phyloP scores from a whole-genome alignment of 2,888 invertebrate genomes.

The Drosophila rellima region DNA sequence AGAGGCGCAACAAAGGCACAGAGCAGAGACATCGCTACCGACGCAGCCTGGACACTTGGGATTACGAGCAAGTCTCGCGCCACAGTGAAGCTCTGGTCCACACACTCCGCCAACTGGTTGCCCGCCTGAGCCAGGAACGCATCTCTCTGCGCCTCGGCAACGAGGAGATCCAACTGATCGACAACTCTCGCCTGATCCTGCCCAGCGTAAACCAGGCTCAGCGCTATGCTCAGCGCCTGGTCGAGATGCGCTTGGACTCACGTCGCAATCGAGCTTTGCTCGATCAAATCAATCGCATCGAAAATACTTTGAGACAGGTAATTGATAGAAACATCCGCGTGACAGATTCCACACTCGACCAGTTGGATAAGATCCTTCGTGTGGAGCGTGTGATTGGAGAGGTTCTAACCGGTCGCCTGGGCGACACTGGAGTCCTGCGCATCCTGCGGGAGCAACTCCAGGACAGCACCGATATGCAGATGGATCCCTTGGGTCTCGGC shows the following conservation, averaged over 20 bases:
- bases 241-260: slow-evolving; percentile 59
- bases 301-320: slow-evolving; percentile 48
- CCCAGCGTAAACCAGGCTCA: slow-evolving; percentile 29
- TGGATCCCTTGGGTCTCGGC: slow-evolving; percentile 84
- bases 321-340: slow-evolving; percentile 23
- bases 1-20: background rate
- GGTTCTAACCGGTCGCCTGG: slow-evolving; percentile 60
- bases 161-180: slow-evolving; percentile 86
- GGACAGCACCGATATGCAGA: slow-evolving; percentile 28
- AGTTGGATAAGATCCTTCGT: slow-evolving; percentile 28
- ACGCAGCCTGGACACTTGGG: slow-evolving; percentile 56
- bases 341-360: background rate
- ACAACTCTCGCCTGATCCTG: slow-evolving; percentile 86
- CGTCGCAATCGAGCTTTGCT: slow-evolving; percentile 51
- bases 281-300: slow-evolving; percentile 56
- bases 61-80: slow-evolving; percentile 25
- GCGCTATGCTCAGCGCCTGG: slow-evolving; percentile 60
- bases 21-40: slow-evolving; percentile 53
- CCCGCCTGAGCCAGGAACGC: slow-evolving; percentile 91
- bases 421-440: slow-evolving; percentile 57
- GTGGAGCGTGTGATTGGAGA: slow-evolving; percentile 65
- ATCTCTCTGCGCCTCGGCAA: slow-evolving; percentile 88
- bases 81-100: slow-evolving; percentile 86
- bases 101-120: slow-evolving; percentile 89
- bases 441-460: slow-evolving; percentile 63